Conservation (phyloP, 2,797 vertebrate species). For the Helicolenus hilgendorfi region DNA sequence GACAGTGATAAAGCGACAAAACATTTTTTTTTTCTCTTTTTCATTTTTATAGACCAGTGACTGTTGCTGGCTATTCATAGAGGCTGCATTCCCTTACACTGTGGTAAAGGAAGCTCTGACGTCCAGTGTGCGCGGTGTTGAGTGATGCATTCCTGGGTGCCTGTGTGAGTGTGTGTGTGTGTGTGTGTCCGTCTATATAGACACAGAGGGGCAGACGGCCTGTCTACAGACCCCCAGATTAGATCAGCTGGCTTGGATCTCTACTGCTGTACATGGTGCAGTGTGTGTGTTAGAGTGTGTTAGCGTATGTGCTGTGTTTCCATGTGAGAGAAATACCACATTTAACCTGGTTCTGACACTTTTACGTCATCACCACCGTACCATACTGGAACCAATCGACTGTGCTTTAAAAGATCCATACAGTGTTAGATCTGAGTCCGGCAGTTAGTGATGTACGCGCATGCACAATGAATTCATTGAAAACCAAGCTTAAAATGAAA, state of each 20-base stretch:
- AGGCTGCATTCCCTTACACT: conserved; percentile 50
- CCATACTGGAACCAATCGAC: neutral
- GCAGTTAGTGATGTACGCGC: neutral
- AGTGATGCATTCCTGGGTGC: conserved; percentile 79
- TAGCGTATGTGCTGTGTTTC: neutral
- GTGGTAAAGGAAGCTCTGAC: conserved; percentile 67
- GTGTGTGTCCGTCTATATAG: conserved; percentile 74
- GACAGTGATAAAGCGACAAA: conserved; percentile 36
- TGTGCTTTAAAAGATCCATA: neutral
- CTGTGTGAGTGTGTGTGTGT: conserved; percentile 29
- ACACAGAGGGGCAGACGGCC: conserved; percentile 80
- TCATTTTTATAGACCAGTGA: neutral
- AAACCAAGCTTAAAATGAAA: neutral
- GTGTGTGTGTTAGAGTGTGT: neutral
- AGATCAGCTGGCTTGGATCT: conserved; percentile 72
- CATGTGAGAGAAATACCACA: conserved; percentile 1
- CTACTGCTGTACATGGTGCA: conserved; percentile 33
- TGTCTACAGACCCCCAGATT: conserved; percentile 84
- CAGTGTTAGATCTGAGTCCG: neutral
- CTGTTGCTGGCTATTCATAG: conserved; percentile 50
- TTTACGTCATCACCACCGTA: neutral
- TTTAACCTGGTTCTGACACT: conserved; percentile 9
- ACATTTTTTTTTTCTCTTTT: neutral
- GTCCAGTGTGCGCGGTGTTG: conserved; percentile 59
- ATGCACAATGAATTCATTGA: neutral